Base-by-base conservation (phyloP, 2,113 vertebrate species). In the Colistium nudipinnis region DNA sequence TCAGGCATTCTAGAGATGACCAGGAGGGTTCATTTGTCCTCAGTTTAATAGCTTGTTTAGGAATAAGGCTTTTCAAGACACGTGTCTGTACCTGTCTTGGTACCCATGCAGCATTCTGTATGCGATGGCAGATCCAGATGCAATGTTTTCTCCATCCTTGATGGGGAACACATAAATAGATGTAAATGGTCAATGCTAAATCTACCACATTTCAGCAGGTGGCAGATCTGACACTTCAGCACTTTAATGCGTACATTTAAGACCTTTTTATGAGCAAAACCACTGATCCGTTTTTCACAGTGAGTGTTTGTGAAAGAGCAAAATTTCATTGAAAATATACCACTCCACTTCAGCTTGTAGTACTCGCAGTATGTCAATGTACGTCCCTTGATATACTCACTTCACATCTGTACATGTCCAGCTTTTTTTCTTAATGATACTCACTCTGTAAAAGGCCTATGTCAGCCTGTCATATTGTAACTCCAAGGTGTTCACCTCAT, bases 231-330 rank as follows among this genome's bases (percentile, higher is more conserved):
- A 74, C 70, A 78, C 78, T 82, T 67, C 52, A 66, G 87, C 84
- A 85, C 87, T 89, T 87, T 89, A 87, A 80, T 67, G 62, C 0
- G 7, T 79, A 78, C 63, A 76, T 67, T 63, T 64, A 52, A 68
- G 56, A 74, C 73, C 48, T 63, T 47, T 45, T 44, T 52, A 60
- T 63, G 63, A 44, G 68, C 4, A 68, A 62, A 76, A 68, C 64
- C 24, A 62, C 57, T 70, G 49, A 47, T 62, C 7, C 2, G 13
- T 49, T 70, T 54, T 25, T 39, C 31, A 27, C 31, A 49, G 22
- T 35, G 11, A 4, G 2, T 62, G 38, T 81, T 53, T 38, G 59
- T 31, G 7, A 33, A 13, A 24, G 25, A 62, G 41, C 39, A 53
- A 60, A 53, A 49, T 24, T 69, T 44, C 4, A 68, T 61, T 51